Base-by-base conservation (phyloP, 1,140 invertebrate species). In the Sipha flava region DNA sequence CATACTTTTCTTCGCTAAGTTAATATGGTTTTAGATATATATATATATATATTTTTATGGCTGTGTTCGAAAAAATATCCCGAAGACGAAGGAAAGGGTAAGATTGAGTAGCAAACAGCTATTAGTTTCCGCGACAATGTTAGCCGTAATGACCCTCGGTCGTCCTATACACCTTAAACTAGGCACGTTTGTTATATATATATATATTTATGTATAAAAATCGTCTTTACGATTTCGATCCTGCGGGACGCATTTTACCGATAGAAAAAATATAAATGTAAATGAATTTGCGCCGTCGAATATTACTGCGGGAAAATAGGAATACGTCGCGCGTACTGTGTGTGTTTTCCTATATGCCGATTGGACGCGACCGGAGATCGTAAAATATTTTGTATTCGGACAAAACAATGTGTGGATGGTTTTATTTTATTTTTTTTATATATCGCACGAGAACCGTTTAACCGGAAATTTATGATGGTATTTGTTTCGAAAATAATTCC, bases 401-500 rank as follows among this genome's bases (percentile, higher is more conserved):
- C 40, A 18, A 29, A 4, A 70, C 40, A 47, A 70, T n/a, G 40
- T 73, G 70, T 52, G 70, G n/a, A 70, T 31, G 29, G n/a, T n/a
- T n/a, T n/a, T n/a, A n/a, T n/a, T n/a, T 72, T n/a, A 49, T 49
- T 34, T 21, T 43, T 54, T 54, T 72, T n/a, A 5, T 9, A n/a
- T n/a, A n/a, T 0, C 43, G n/a, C 18, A 3, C 14, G 9, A 72
- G 10, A 49, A 34, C 68, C 5, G 49, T 75, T 57, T 57, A 57
- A 54, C 45, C 26, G n/a, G 14, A 10, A 34, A 40, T 75, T 54
- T 75, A 75, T 49, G 72, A 54, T 10, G 72, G 18, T 37, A 54
- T 75, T 75, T 37, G 31, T 75, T 75, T 75, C 70, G 10, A 54
- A 73, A 73, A 52, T 37, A 34, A 49, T 73, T 14, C 54, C 70